Evolutionary conservation across 2,888 invertebrate genomes (phyloP), one percentile per base, ranked within the genome.

Genomic region (Noctua comes): DNA sequence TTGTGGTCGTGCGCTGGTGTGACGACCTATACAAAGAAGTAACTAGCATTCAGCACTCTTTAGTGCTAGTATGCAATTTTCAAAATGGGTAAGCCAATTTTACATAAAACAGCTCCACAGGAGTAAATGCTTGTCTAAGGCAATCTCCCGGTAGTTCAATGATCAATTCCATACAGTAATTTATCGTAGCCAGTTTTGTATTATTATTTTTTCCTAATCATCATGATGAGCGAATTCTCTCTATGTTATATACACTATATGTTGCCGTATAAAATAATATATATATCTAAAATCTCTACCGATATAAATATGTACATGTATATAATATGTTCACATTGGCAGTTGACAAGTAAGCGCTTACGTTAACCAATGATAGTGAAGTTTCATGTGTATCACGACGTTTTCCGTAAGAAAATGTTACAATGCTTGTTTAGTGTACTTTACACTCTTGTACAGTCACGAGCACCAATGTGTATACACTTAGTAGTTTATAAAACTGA

Each of bases 261-360:
- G 31, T 40, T 40, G 40, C 46, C 36, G 59, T 68, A 73, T 71
- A 81, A 68, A 79, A 68, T 64, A 48, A 69, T 68, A 71, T 74
- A 71, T 74, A 80, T 79, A 68, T 71, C 68, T 79, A 72, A 73
- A 54, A 74, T 73, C 36, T 71, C 74, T 80, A 80, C 59, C 68
- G 70, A 75, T 75, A 46, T 66, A 69, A 78, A 77, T 77, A 80
- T 80, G 59, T 68, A 80, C 80, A 80, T 73, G 73, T 77, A 79
- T 66, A 76, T 69, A 79, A 70, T 71, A 79, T 79, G 79, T 80
- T 66, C 43, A 76, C 54, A 76, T 76, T 76, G 77, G 66, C 77
- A 76, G 73, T 70, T 80, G 54, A 48, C 36, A 65, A 80, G 70
- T 51, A 73, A 80, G 75, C 59, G 24, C 80, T 73, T 72, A 69